A percentile compares a stretch with the other conserved stretches of the same genome.
Conservation (phyloP, 2,113 vertebrate genomes). For the Brienomyrus longianalis region DNA sequence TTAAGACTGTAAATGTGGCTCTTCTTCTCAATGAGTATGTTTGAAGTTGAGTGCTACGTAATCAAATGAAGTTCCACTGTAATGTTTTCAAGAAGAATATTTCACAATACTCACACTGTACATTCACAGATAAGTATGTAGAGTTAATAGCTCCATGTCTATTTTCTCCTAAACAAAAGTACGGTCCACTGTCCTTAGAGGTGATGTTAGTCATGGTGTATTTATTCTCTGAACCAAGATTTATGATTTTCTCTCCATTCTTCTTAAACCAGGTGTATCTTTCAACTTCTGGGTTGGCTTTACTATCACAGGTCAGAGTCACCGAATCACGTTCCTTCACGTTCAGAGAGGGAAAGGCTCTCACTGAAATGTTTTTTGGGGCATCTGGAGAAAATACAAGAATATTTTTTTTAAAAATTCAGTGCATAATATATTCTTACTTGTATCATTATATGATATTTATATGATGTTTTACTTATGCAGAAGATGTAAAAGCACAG, state of each 20-base stretch:
- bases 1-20: not conserved
- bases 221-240: not conserved
- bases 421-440: not conserved
- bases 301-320: not conserved
- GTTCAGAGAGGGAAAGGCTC: not conserved
- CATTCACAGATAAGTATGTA: not conserved
- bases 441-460: not conserved
- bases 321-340: not conserved
- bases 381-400: not conserved
- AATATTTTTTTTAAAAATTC: not conserved
- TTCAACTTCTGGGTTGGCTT: not conserved
- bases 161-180: not conserved
- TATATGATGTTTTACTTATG: not conserved
- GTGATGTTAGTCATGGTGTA: not conserved
- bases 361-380: not conserved
- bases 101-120: not conserved
- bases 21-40: not conserved
- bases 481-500: not conserved
- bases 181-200: not conserved
- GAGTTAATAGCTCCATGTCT: not conserved
- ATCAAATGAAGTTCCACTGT: not conserved
- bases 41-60: not conserved
- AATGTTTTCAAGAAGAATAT: not conserved
- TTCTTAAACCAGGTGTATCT: not conserved
- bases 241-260: not conserved